Evolutionary conservation across 2,797 vertebrate species (phyloP), one percentile per base, ranked within the genome.

Genomic region (Anguilla pacifica): DNA sequence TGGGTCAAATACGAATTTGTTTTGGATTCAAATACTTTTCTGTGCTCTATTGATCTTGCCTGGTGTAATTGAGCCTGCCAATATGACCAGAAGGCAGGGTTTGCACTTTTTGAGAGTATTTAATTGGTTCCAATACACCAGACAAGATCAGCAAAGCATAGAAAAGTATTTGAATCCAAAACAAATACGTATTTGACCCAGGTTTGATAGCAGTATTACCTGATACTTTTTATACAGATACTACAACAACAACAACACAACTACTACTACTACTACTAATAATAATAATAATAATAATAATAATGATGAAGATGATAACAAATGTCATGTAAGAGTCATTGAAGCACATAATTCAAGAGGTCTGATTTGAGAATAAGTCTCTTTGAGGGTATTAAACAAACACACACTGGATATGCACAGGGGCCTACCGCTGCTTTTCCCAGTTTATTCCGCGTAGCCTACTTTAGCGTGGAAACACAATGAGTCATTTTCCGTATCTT

Each of bases 401-500:
- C 55, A 81, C 51, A 61, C 31, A 64, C 94, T 91, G 92, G 94
- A 96, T 96, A 97, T 96, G 97, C 95, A 96, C 96, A 96, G 96
- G 96, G 96, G 96, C 94, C 94, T 92, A 86, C 94, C 94, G 94
- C 93, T 95, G 93, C 94, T 90, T 96, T 96, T 95, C 95, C 94
- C 96, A 94, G 94, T 95, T 95, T 97, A 97, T 96, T 97, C 97
- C 97, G 95, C 96, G 96, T 96, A 43, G 39, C 39, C 39, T 43
- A 97, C 96, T 97, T 97, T 97, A 97, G 97, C 97, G 96, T 95
- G 94, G 96, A 97, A 97, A 98, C 98, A 98, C 98, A 97, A 98
- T 98, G 97, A 98, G 97, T 98, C 97, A 98, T 99, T 99, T 98
- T 98, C 97, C 98, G 97, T 99, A 98, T 99, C 98, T 98, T 99